Base-by-base conservation (phyloP, 2,797 vertebrate genomes). In the Eulemur mongoz region DNA sequence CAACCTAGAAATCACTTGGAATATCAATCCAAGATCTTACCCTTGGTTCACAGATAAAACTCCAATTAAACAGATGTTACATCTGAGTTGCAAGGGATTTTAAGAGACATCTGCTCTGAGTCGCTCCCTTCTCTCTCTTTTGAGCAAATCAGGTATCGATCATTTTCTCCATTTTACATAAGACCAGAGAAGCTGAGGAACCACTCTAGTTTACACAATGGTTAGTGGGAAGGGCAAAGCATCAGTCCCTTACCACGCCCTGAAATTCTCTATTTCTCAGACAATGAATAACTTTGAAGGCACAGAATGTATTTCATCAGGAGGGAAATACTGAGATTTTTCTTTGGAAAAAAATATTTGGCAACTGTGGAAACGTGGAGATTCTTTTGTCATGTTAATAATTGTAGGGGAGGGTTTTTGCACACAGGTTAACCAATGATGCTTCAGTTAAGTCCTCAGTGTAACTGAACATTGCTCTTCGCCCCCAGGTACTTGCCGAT, bases 381-480 rank as follows among this genome's bases (percentile, higher is more conserved):
- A 91, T 79, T 83, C 52, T 52, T 54, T 27, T 23, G 48, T 78
- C 65, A 20, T 45, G 54, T 85, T 87, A 78, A 83, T 92, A 61
- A 89, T 63, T 91, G 43, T 0, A 57, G 17, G 11, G 48, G 2
- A 69, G 30, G 20, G 67, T 12, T 69, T 90, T 73, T 79, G 20
- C 2, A 35, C 14, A 52, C 40, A 79, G 57, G 5, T 67, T 95
- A n/a, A 48, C 17, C 23, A 91, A 65, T 82, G 79, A 81, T 92
- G 85, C 43, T 38, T 86, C 35, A 54, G 61, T 92, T 85, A 92
- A 94, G 25, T 89, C 69, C 48, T 63, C 83, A 87, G 32, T 10
- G 0, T 48, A 75, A 70, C 61, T 81, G 52, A 89, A 86, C 81
- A 86, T 96, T 87, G 79, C 18, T 85, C 70, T 93, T 92, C 91